phyloP scores from a whole-genome alignment of 2,888 invertebrate species.

The Caenorhabditis uteleia region DNA sequence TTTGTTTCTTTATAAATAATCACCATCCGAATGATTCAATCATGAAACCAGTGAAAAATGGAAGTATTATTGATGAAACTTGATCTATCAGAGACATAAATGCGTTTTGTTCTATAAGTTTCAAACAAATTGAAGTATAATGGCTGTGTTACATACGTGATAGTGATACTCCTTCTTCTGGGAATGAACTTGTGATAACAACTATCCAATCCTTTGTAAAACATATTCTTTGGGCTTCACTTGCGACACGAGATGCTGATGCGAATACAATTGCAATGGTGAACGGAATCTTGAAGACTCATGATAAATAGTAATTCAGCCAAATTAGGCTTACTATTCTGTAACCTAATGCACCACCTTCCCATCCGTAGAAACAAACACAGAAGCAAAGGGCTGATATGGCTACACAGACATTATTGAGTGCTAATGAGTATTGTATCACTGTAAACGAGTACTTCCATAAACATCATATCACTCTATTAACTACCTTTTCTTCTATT shows the following conservation, averaged over 20 bases:
- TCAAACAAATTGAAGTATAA: neutral
- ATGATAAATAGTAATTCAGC: conserved; percentile 8
- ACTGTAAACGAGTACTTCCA: conserved; percentile 8
- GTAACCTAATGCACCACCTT: neutral
- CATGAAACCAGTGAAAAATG: conserved; percentile 48
- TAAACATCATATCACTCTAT: neutral
- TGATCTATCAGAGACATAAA: conserved; percentile 55
- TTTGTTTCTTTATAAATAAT: neutral
- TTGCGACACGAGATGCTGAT: conserved; percentile 48
- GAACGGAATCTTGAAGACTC: conserved; percentile 27
- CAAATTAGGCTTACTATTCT: neutral
- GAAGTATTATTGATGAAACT: conserved; percentile 46
- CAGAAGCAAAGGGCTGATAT: conserved; percentile 42
- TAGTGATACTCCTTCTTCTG: conserved; percentile 5
- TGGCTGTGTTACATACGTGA: neutral
- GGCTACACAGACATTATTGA: conserved; percentile 55
- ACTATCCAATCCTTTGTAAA: conserved; percentile 67
- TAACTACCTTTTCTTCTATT: conserved; percentile 33
- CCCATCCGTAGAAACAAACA: conserved; percentile 13
- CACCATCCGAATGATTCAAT: conserved; percentile 28
- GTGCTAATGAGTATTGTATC: conserved; percentile 26
- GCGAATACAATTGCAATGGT: conserved; percentile 32
- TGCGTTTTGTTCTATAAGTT: conserved; percentile 53
- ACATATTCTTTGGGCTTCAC: conserved; percentile 60
- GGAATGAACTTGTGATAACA: conserved; percentile 41